Evolutionary conservation across 2,888 invertebrate genomes (phyloP), one percentile per base, ranked within the genome.

Genomic region (Drosophila kambysellisi): DNA sequence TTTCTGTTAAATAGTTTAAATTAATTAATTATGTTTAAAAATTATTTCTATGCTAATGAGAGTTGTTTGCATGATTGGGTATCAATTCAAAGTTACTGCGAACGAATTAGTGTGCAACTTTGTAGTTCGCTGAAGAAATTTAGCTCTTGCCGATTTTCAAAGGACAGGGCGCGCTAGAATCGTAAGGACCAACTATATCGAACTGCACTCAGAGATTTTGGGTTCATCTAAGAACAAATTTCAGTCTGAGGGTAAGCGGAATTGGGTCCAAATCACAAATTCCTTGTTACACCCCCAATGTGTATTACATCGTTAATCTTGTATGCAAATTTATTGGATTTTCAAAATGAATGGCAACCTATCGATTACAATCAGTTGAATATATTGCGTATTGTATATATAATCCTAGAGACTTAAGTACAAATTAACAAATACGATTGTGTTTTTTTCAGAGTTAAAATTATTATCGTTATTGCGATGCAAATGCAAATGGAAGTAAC

Each of bases 361-460:
- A 41, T 50, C 57, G 57, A 66, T 43, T 68, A 69, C 52, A 72
- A 66, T 70, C 62, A 65, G 52, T 41, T 72, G 54, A 67, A 71
- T 82, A 77, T 70, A 53, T 66, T 37, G 37, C 29, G 54, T 56
- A 25, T 54, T 54, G 54, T 50, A 43, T n/a, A 32, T 33, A 12
- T 57, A 15, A 70, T 63, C 41, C 68, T 78, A 77, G 63, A 74
- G 39, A 70, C 85, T 86, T 84, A 88, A 82, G 90, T 81, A 89
- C 88, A 85, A 82, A 79, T 82, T 76, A 88, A 89, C 88, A 76
- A 82, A 81, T 76, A 81, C 60, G 68, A 74, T 72, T 76, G 77
- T 69, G 67, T 57, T 65, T 65, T 59, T 62, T 62, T 46, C 17
- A 50, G 61, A 62, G 74, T 73, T 70, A 75, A 76, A 72, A 73